Conservation (phyloP, 2,888 invertebrate species). For the Eupithecia exiguata region DNA sequence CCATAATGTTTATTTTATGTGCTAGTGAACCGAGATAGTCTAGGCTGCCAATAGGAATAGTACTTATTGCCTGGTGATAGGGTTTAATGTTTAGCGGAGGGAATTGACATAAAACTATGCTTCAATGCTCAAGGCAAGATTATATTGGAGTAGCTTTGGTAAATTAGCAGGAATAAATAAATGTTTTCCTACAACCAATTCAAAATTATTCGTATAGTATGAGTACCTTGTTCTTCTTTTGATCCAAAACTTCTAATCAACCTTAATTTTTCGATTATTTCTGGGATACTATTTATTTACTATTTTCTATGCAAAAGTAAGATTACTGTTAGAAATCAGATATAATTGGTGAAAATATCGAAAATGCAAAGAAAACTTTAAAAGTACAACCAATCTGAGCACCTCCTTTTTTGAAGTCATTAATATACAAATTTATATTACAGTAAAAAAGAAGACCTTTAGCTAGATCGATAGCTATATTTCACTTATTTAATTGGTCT, state of each 20-base stretch:
- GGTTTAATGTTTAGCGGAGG: neutral
- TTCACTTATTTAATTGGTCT: neutral
- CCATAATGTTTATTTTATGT: slow-evolving; percentile 7
- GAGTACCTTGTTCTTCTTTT: neutral
- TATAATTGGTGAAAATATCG: no score
- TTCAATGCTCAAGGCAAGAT: neutral
- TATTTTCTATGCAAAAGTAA: no score
- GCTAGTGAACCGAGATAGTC: neutral
- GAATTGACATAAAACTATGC: neutral
- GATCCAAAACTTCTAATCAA: neutral
- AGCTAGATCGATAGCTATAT: neutral
- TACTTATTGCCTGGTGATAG: neutral
- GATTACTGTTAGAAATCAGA: no score
- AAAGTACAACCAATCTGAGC: no score
- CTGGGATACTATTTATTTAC: no score
- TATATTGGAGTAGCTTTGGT: neutral
- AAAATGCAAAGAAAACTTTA: neutral
- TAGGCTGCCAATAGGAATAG: neutral
- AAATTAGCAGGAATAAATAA: neutral
- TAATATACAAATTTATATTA: neutral
- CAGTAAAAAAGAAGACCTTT: neutral
- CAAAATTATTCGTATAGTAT: neutral
- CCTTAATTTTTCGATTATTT: no score
- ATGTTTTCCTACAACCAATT: neutral
- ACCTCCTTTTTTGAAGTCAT: neutral